Conservation (phyloP, 2,113 vertebrate species). For the Alethe castanea region DNA sequence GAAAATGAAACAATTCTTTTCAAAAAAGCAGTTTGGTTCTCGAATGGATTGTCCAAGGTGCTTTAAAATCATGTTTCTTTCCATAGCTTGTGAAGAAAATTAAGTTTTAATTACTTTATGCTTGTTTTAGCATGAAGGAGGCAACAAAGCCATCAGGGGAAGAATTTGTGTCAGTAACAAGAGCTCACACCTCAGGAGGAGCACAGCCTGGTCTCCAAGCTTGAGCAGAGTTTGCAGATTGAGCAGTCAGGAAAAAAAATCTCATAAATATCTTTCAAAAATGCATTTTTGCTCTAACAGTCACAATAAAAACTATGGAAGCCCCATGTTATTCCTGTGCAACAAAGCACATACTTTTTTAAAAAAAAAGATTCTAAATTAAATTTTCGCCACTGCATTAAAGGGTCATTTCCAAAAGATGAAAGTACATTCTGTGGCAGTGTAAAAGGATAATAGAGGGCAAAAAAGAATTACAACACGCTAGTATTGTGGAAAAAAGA, state of each 20-base stretch:
- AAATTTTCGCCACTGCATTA: conserved; percentile 28
- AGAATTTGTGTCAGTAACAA: not conserved
- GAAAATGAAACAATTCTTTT: not conserved
- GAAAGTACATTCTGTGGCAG: conserved; percentile 17
- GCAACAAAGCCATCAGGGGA: not conserved
- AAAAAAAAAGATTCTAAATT: conserved; percentile 24
- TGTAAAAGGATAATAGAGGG: conserved; percentile 40
- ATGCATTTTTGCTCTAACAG: not conserved
- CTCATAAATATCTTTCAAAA: not conserved
- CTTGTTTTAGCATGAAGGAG: not conserved
- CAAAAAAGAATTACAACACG: conserved; percentile 30
- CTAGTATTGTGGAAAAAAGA: conserved; percentile 30
- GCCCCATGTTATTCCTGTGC: not conserved
- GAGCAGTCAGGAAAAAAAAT: not conserved
- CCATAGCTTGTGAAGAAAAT: not conserved
- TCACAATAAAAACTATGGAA: not conserved
- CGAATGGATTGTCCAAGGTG: not conserved
- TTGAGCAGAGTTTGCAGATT: not conserved
- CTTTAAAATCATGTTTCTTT: not conserved
- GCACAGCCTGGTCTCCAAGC: not conserved
- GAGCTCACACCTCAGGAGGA: not conserved
- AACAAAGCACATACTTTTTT: not conserved
- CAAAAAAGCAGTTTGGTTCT: not conserved
- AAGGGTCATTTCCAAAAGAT: conserved; percentile 35
- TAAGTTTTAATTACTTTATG: not conserved